Percentiles rank a stretch among this genome's conserved stretches.
phyloP scores from a whole-genome alignment of 2,888 invertebrate genomes.

The Thyatira batis region DNA sequence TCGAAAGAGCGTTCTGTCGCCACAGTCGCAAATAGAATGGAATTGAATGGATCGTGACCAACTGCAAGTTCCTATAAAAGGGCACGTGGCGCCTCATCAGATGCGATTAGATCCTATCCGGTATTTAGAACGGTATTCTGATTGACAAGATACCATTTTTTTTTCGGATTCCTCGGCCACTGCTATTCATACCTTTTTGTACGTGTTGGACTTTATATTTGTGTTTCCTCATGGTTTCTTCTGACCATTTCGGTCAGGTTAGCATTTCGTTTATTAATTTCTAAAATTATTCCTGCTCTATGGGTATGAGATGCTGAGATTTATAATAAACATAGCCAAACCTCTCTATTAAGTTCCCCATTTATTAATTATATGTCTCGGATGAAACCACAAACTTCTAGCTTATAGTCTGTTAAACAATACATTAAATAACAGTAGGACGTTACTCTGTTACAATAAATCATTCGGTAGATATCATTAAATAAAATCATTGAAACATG shows the following conservation, averaged over 20 bases:
- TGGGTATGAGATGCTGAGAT: too few relatives aligned
- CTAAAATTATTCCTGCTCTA: too few relatives aligned
- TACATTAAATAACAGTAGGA: not conserved
- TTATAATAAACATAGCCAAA: too few relatives aligned
- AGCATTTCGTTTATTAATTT: too few relatives aligned
- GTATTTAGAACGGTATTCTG: not conserved
- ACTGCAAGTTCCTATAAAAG: not conserved
- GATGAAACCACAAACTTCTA: too few relatives aligned
- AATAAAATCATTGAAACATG: constrained; percentile 2
- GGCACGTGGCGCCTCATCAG: not conserved
- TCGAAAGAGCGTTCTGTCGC: not conserved
- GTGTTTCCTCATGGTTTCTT: not conserved
- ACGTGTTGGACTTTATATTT: not conserved
- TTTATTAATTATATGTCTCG: too few relatives aligned
- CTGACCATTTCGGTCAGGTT: too few relatives aligned
- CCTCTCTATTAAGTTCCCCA: too few relatives aligned
- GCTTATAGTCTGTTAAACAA: not conserved
- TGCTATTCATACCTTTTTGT: not conserved
- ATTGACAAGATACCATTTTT: not conserved
- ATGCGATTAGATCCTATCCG: not conserved
- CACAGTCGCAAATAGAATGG: not conserved
- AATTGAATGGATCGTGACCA: not conserved
- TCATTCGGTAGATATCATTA: not conserved
- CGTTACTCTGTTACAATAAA: not conserved
- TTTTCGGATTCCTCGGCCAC: not conserved